These are phyloP conservation scores for Dryococelus australis DNA, from an alignment of 2,888 invertebrate species.

Conservation along the genomic window DNA sequence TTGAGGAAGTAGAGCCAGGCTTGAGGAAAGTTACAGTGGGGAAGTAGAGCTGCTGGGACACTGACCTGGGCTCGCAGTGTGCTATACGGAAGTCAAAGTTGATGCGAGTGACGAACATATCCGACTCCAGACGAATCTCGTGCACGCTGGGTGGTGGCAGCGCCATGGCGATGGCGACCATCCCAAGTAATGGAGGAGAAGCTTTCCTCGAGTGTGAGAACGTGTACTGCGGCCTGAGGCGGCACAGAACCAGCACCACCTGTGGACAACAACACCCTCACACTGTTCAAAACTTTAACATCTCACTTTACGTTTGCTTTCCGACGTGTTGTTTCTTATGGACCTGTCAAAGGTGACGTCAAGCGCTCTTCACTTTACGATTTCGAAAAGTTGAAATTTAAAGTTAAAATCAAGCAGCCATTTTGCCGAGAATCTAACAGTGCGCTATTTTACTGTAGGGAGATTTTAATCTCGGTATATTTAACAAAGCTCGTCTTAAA, in stretches of 20 bases:
- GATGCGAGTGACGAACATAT: constrained; percentile 96
- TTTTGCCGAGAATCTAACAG: too few species aligned
- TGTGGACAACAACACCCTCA: constrained; percentile 59
- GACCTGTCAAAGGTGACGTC: too few species aligned
- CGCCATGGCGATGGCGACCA: constrained; percentile 95
- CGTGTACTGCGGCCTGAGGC: constrained; percentile 91
- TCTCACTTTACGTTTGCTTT: too few species aligned
- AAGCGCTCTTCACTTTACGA: too few species aligned
- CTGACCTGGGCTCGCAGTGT: constrained; percentile 95
- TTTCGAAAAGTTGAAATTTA: too few species aligned
- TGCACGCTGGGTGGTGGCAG: constrained; percentile 97
- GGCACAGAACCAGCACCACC: constrained; percentile 93
- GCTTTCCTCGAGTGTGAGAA: constrained; percentile 90
- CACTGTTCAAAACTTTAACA: background rate
- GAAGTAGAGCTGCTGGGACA: constrained; percentile 42
- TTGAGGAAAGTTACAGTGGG: too few species aligned
- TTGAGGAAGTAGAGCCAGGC: too few species aligned
- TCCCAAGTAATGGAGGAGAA: constrained; percentile 86
- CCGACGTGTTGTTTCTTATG: too few species aligned
- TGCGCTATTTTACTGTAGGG: too few species aligned
- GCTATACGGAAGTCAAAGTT: constrained; percentile 96
- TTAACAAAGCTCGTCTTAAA: too few species aligned
- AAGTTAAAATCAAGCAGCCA: too few species aligned
- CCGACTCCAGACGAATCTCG: constrained; percentile 92
- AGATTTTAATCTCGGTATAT: too few species aligned